Conservation (phyloP, 1,140 invertebrate genomes). For the Panagrolaimus sp. region DNA sequence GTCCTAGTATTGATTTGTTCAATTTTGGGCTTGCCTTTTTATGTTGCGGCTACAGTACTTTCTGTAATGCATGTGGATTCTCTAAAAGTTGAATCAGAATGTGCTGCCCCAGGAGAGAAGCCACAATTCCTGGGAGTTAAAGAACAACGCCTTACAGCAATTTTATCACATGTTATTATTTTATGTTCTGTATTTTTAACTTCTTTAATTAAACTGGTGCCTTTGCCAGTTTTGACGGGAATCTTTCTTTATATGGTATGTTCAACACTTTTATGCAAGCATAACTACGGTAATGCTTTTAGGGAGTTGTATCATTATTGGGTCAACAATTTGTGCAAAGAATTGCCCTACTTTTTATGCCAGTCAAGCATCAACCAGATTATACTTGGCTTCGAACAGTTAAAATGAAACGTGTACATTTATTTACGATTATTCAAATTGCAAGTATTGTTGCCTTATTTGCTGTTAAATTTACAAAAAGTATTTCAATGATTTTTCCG, state of each 20-base stretch:
- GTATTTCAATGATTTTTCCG: constrained; percentile 27
- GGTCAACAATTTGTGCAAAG: constrained; percentile 78
- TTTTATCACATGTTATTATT: constrained; percentile 57
- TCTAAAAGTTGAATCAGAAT: constrained; percentile 47
- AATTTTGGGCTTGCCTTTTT: constrained; percentile 61
- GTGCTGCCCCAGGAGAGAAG: constrained; percentile 22
- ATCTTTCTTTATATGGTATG: constrained; percentile 59
- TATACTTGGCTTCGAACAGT: constrained; percentile 82
- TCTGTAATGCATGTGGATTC: constrained; percentile 58
- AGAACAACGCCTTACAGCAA: constrained; percentile 58
- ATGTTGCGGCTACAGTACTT: constrained; percentile 62
- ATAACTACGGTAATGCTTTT: too few species aligned
- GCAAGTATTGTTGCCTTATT: constrained; percentile 40
- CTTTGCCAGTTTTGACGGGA: constrained; percentile 59
- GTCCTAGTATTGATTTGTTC: constrained; percentile 59
- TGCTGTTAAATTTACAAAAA: constrained; percentile 43
- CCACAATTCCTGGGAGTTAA: constrained; percentile 40
- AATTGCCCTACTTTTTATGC: constrained; percentile 91
- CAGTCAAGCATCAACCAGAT: constrained; percentile 90
- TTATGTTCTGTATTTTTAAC: constrained; percentile 59
- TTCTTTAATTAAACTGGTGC: constrained; percentile 56
- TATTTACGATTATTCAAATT: constrained; percentile 47
- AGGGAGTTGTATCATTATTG: constrained; percentile 52
- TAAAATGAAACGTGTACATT: constrained; percentile 47
- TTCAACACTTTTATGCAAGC: too few species aligned